These are phyloP conservation scores for Anseranas semipalmata DNA, from an alignment of 2,113 vertebrate genomes.

Conservation along the genomic window DNA sequence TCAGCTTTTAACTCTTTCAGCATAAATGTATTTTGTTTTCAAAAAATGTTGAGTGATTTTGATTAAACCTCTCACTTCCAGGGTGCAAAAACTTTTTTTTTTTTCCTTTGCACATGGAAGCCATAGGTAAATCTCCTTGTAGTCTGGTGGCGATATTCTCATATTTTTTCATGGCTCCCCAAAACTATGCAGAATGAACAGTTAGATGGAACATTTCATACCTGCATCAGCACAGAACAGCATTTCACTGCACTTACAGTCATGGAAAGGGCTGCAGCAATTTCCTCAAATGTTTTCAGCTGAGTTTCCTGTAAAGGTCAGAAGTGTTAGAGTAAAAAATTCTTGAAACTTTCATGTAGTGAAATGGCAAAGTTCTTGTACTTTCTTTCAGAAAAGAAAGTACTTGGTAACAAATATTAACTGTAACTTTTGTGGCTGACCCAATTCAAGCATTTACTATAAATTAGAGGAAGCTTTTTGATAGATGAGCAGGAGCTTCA, in stretches of 20 bases:
- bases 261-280: constrained; percentile 10
- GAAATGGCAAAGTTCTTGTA: constrained; percentile 9
- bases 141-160: background rate
- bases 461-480: constrained; percentile 20
- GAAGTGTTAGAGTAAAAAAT: constrained; percentile 23
- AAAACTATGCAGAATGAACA: constrained; percentile 44
- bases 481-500: background rate
- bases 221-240: constrained; percentile 32
- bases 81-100: background rate
- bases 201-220: constrained; percentile 46
- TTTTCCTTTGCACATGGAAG: constrained; percentile 29
- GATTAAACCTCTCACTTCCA: constrained; percentile 41
- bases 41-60: constrained; percentile 56
- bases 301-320: constrained; percentile 41
- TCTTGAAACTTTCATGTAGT: background rate
- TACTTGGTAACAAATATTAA: background rate
- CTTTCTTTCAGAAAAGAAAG: background rate
- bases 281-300: constrained; percentile 58
- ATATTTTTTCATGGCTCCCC: constrained; percentile 50
- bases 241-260: constrained; percentile 32
- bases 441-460: background rate
- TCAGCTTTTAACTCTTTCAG: constrained; percentile 43
- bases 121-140: constrained; percentile 41
- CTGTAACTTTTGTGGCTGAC: constrained; percentile 1
- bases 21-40: background rate